Base-by-base conservation (phyloP, 2,113 vertebrate species). In the Chloebia gouldiae region DNA sequence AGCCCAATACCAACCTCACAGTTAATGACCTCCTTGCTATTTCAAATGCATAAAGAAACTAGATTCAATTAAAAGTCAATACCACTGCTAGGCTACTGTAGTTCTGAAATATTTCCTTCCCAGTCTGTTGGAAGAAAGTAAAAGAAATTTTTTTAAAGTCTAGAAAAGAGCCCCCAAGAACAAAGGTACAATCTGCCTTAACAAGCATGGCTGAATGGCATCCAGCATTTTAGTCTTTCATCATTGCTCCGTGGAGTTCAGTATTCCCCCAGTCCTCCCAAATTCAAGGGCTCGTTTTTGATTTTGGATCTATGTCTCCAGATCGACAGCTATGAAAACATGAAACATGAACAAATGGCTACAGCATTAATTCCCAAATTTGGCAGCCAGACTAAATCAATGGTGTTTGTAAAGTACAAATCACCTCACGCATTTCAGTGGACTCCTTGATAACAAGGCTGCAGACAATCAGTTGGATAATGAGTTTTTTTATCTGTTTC, bases 1-100 rank as follows among this genome's bases (percentile, higher is more conserved):
- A 94, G 60, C 30, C 56, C 47, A 70, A 45, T 49, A 59, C 20
- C 73, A 81, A 63, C 24, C 28, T 39, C 81, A 53, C n/a, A 40
- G 71, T 85, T 91, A 94, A 92, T 15, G 25, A 70, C 47, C 76
- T 69, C 44, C 28, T 77, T 21, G 54, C 71, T 83, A 73, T 83
- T 90, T 92, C 93, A 94, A 90, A 83, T 53, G 79, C 73, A 72
- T 33, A n/a, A 23, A 83, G 71, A 90, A 94, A 68, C 42, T 49
- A 35, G 10, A 73, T 87, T 95, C 42, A 88, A 44, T 86, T 93
- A 80, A 93, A 90, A 94, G 51, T 51, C 79, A 81, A 37, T 66
- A 54, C 44, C 23, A 47, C 35, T 78, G 59, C 50, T 80, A 93
- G 28, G 64, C 49, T 68, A 68, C 78, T 92, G 56, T 54, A 81